Evolutionary conservation across 2,888 invertebrate genomes (phyloP).

Genomic region (Caenorhabditis panamensis): DNA sequence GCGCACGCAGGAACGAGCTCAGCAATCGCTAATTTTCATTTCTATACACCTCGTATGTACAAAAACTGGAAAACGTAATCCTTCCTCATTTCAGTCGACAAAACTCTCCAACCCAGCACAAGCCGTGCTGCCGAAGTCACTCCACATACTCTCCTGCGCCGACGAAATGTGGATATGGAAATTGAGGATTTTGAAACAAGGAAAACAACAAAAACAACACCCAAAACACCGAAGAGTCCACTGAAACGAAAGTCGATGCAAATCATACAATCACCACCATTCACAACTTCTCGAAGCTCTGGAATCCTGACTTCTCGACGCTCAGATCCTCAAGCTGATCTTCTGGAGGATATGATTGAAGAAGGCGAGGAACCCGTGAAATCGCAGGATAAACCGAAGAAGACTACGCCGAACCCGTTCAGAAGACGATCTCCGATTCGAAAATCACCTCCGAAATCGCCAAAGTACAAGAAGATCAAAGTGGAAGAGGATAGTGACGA

Average conservation of each 20-base stretch:
- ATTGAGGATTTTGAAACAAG: constrained; percentile 20
- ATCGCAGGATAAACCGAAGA: neutral
- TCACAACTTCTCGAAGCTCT: neutral
- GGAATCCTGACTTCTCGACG: constrained; percentile 39
- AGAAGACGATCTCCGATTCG: constrained; percentile 10
- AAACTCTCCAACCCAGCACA: neutral
- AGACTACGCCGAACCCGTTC: constrained; percentile 4
- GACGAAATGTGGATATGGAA: constrained; percentile 16
- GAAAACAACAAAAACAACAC: constrained; percentile 4
- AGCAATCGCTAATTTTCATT: no score
- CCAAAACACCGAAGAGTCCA: constrained; percentile 6
- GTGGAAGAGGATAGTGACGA: constrained; percentile 43
- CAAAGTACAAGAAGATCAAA: constrained; percentile 17
- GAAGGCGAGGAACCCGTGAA: constrained; percentile 49
- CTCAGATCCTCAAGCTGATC: constrained; percentile 27
- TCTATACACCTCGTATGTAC: no score
- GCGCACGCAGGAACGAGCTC: no score
- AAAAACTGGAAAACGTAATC: no score
- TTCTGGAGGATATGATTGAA: constrained; percentile 50
- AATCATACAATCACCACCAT: neutral
- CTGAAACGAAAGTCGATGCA: neutral
- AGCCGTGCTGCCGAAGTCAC: neutral
- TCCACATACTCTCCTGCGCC: neutral
- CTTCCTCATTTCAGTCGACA: neutral
- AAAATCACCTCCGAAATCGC: neutral